Evolutionary conservation across 1,140 invertebrate genomes (phyloP).

Genomic region (Dreissena rostriformis): DNA sequence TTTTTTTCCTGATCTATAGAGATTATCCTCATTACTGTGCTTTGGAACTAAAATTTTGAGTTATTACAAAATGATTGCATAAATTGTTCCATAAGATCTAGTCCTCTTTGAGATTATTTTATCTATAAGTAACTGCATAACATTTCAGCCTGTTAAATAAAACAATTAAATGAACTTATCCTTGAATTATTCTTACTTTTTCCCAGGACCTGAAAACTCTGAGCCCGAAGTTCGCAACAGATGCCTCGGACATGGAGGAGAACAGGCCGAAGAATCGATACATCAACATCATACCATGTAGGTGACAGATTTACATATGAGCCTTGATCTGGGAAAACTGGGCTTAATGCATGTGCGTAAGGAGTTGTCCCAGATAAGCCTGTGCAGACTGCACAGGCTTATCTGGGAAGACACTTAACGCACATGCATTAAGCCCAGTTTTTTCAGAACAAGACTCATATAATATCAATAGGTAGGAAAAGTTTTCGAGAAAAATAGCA

Average conservation of each 20-base stretch:
- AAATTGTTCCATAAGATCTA: not conserved
- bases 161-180: not conserved
- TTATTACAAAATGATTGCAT: not conserved
- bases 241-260: constrained; percentile 95
- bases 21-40: not conserved
- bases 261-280: constrained; percentile 99
- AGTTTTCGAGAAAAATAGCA: too few species aligned
- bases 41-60: not conserved
- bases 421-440: too few species aligned
- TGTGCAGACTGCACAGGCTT: too few species aligned
- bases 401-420: too few species aligned
- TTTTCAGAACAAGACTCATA: too few species aligned
- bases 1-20: not conserved
- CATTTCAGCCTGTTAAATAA: not conserved
- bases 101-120: too few species aligned
- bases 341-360: not conserved
- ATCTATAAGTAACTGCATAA: too few species aligned
- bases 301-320: constrained; percentile 49
- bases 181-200: not conserved
- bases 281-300: constrained; percentile 98
- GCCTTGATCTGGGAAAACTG: not conserved
- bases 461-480: too few species aligned
- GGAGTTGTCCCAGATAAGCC: too few species aligned
- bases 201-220: constrained; percentile 87
- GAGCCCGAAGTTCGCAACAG: constrained; percentile 91